Percentiles rank a stretch among this genome's conserved stretches.
Evolutionary conservation across 2,797 vertebrate species (phyloP).

Genomic region (Ctenochaetus hawaiiensis): DNA sequence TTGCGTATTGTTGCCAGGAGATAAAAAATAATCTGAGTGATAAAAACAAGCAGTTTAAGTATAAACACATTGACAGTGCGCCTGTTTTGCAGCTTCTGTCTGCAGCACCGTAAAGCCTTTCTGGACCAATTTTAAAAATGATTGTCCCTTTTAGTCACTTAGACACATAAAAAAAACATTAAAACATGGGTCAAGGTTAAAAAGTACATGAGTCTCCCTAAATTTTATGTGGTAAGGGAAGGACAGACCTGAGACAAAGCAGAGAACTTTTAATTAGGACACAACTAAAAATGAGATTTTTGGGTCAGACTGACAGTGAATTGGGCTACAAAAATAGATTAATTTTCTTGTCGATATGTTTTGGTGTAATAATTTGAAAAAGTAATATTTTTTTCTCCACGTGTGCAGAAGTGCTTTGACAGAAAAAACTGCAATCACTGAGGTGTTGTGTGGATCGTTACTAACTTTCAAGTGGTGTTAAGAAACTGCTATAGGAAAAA

Average conservation of each 20-base stretch:
- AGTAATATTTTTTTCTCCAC: neutral
- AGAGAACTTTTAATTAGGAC: slow-evolving; percentile 42
- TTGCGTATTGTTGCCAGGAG: too few species aligned
- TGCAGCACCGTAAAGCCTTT: too few species aligned
- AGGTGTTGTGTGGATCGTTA: neutral
- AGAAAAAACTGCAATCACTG: neutral
- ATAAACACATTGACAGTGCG: too few species aligned
- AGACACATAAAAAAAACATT: too few species aligned
- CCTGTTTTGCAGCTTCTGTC: too few species aligned
- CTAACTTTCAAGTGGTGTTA: slow-evolving; percentile 41
- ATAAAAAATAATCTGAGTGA: too few species aligned
- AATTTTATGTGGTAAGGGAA: slow-evolving; percentile 13
- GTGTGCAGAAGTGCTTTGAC: neutral
- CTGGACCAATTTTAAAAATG: too few species aligned
- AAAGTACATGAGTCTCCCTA: neutral
- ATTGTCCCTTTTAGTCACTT: too few species aligned
- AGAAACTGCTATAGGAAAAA: slow-evolving; percentile 24
- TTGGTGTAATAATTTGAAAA: neutral
- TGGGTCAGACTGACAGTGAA: slow-evolving; percentile 32
- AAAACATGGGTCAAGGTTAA: too few species aligned
- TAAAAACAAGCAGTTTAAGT: too few species aligned
- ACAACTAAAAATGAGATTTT: slow-evolving; percentile 31
- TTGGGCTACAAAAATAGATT: neutral
- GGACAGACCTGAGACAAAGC: neutral
- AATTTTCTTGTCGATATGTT: slow-evolving; percentile 12